Conservation (phyloP, 2,888 invertebrate species). For the Pristionchus mayeri region DNA sequence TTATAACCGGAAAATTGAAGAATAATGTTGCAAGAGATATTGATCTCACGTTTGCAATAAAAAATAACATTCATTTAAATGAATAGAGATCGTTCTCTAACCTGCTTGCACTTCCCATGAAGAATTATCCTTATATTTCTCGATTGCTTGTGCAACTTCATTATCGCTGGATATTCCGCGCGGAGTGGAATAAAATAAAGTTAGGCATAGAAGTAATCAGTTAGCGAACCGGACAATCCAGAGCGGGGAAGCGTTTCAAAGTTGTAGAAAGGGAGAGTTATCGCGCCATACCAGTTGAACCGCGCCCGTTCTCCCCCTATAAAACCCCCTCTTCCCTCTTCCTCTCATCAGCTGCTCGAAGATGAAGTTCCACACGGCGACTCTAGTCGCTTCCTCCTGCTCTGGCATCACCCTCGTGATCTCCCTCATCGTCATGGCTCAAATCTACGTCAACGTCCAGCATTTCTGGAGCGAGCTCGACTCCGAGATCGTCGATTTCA, state of each 20-base stretch:
- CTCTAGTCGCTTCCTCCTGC: conserved; percentile 51
- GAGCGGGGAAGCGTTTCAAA: not conserved
- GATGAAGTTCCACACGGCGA: no score
- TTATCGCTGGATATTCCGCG: no score
- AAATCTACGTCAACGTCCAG: conserved; percentile 63
- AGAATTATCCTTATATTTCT: no score
- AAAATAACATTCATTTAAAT: no score
- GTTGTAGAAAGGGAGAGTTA: conserved; percentile 23
- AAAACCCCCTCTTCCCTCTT: not conserved
- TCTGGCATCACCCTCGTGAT: conserved; percentile 46
- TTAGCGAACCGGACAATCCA: not conserved
- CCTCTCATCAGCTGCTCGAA: conserved; percentile 53
- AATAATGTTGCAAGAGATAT: no score
- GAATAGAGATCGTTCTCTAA: no score
- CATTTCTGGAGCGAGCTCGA: conserved; percentile 65
- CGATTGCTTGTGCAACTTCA: no score
- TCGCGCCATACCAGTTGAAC: not conserved
- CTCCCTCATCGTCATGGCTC: conserved; percentile 60
- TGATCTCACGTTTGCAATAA: no score
- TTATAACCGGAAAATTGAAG: no score
- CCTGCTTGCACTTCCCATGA: no score
- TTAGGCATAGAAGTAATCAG: no score
- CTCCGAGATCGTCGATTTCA: conserved; percentile 58
- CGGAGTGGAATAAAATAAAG: not conserved
- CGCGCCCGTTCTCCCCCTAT: no score